phyloP scores from a whole-genome alignment of 2,797 vertebrate genomes.

The Onychomys torridus region DNA sequence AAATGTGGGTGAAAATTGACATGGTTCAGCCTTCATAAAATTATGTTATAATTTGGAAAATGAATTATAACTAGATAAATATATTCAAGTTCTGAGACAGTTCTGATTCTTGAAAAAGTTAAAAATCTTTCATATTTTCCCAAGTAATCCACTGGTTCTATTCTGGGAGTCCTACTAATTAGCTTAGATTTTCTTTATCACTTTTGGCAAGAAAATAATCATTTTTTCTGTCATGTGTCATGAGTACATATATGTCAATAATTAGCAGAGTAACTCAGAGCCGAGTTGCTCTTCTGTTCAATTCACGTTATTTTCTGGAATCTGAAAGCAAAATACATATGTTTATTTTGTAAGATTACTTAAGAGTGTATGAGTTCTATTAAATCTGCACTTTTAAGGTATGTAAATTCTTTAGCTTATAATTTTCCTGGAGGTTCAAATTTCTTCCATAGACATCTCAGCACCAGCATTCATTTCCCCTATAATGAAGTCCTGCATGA shows the following conservation, averaged over 20 bases:
- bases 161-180: background rate
- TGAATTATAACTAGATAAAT: background rate
- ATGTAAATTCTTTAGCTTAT: too few species aligned
- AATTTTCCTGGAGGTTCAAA: background rate
- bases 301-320: background rate
- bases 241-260: background rate
- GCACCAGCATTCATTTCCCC: background rate
- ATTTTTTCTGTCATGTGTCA: background rate
- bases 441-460: background rate
- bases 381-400: background rate
- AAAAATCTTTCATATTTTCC: background rate
- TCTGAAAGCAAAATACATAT: background rate
- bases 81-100: background rate
- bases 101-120: background rate
- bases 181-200: background rate
- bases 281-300: background rate
- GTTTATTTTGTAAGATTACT: background rate
- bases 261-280: background rate
- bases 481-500: background rate
- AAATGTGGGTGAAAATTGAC: background rate
- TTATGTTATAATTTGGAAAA: background rate
- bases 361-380: background rate
- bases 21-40: background rate
- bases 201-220: background rate
- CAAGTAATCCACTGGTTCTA: background rate